Evolutionary conservation across 2,113 vertebrate genomes (phyloP), one percentile per base, ranked within the genome.

Genomic region (Rhegmatorhina hoffmannsi): DNA sequence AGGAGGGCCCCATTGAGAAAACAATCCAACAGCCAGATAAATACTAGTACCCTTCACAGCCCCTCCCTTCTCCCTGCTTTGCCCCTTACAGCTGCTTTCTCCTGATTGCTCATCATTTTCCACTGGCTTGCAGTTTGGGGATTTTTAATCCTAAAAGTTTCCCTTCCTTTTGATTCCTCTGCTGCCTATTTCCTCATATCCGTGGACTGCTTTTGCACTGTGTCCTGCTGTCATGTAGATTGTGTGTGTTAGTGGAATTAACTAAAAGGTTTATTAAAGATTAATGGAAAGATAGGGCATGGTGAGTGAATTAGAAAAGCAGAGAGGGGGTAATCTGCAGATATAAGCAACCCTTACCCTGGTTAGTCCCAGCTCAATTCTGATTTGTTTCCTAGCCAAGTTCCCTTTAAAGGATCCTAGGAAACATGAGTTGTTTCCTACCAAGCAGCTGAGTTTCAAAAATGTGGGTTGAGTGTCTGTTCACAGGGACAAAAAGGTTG

Each of bases 181-280:
- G 24, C 88, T 87, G 83, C 80, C 73, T 63, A 2, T 96, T 96
- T 92, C 53, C 63, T 94, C 3, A 2, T 81, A 84, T 81, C 72
- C 76, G 26, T 68, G n/a, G 31, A 10, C 83, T 87, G 73, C 79
- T 95, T 92, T 96, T 68, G 29, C 92, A 50, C 86, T 93, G 80
- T 90, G 47, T 94, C 96, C 93, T 96, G 93, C 96, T 97, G 95
- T 94, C 95, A 95, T 94, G 92, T 92, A 94, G 88, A 95, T 92
- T 95, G 85, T 19, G 1, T 89, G 62, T 96, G 58, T 95, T 96
- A 93, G 76, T 92, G 85, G 96, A 96, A 97, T 97, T 97, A 96
- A 95, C 93, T 92, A 93, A 90, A 94, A 91, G 90, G 56, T 94
- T 93, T 96, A 94, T 97, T 97, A 96, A 97, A 97, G 95, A 96